These are phyloP conservation scores for Hylia prasina DNA, from an alignment of 2,113 vertebrate species.

Conservation along the genomic window DNA sequence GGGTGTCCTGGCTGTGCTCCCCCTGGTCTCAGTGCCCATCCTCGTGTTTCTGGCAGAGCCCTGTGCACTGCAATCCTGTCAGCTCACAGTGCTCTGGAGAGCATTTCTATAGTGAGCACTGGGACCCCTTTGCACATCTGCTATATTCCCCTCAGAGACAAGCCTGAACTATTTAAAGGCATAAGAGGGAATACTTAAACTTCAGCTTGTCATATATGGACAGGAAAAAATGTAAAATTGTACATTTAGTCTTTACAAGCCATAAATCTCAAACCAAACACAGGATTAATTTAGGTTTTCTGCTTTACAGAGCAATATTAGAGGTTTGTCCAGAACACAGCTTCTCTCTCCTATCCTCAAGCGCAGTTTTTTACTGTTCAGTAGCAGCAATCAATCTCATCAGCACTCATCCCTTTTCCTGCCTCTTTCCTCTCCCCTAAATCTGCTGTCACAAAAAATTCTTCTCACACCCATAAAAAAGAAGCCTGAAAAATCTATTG, in stretches of 20 bases:
- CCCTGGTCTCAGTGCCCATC: neutral
- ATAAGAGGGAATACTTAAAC: neutral
- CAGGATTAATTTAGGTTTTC: neutral
- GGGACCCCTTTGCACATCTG: neutral
- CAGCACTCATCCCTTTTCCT: neutral
- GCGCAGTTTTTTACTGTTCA: neutral
- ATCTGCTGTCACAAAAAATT: neutral
- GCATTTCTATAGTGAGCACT: neutral
- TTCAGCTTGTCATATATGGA: neutral
- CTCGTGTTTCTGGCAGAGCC: neutral
- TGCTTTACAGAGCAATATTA: neutral
- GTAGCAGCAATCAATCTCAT: neutral
- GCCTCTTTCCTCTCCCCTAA: neutral
- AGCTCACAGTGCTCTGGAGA: neutral
- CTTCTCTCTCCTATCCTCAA: neutral
- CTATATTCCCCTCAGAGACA: neutral
- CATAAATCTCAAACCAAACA: neutral
- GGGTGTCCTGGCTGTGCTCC: neutral
- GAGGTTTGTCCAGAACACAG: neutral
- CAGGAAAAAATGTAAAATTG: neutral
- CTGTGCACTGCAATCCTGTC: accelerated
- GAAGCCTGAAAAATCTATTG: neutral
- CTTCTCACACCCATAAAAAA: neutral
- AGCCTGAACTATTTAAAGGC: neutral
- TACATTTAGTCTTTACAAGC: neutral